Percentiles rank a stretch among this genome's conserved stretches.
These are phyloP conservation scores for Taphrorychus bicolor DNA, from an alignment of 2,888 invertebrate genomes.

Conservation along the genomic window DNA sequence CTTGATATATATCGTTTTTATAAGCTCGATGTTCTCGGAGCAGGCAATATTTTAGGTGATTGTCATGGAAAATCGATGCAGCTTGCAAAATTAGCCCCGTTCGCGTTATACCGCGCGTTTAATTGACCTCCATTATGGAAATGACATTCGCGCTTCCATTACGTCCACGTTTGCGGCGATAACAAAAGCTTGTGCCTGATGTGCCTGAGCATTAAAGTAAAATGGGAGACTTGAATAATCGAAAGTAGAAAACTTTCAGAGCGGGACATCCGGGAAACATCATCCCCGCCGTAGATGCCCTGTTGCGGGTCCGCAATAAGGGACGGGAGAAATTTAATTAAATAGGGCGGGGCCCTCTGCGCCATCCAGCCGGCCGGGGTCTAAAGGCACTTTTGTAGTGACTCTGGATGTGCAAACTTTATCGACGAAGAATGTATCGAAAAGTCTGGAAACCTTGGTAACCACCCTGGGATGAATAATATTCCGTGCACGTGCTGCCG, in stretches of 20 bases:
- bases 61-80: background rate
- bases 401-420: conserved; percentile 1
- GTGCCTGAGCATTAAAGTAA: no score
- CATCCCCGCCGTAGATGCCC: background rate
- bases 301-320: background rate
- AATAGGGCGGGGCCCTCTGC: conserved; percentile 1
- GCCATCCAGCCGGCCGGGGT: no score
- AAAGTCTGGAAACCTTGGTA: conserved; percentile 6
- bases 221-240: no score
- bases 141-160: background rate
- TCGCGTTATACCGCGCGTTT: background rate
- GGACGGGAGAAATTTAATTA: background rate
- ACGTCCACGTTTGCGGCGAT: background rate
- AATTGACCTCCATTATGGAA: background rate
- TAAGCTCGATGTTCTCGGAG: no score
- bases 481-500: background rate
- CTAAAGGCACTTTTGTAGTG: background rate
- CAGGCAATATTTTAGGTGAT: background rate
- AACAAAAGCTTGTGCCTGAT: no score
- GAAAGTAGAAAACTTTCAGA: no score
- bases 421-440: conserved; percentile 5
- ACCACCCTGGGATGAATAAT: conserved; percentile 2
- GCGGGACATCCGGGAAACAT: background rate
- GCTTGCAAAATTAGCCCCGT: background rate
- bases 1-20: no score